Conservation (phyloP, 2,797 vertebrate species). For the Smutsia gigantea region DNA sequence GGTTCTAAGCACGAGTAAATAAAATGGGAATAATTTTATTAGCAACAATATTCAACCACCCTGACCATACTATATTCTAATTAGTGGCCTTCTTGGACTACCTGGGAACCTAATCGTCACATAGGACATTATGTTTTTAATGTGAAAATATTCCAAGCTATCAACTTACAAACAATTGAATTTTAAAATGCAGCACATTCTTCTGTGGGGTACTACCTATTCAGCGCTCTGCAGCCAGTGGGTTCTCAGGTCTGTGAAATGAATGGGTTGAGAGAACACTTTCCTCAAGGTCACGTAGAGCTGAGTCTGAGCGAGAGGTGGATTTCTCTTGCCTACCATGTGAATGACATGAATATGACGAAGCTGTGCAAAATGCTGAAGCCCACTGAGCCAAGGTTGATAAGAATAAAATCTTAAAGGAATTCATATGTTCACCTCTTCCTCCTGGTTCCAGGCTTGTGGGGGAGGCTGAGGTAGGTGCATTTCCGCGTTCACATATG, state of each 20-base stretch:
- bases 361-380: neutral
- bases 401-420: neutral
- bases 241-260: neutral
- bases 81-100: neutral
- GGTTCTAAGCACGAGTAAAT: neutral
- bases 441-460: neutral
- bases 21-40: neutral
- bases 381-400: neutral
- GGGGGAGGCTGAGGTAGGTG: neutral
- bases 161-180: neutral
- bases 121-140: neutral
- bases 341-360: neutral
- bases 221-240: neutral
- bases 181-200: neutral
- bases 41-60: neutral
- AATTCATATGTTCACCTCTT: neutral
- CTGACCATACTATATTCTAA: neutral
- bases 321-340: neutral
- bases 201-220: neutral
- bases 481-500: neutral
- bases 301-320: neutral
- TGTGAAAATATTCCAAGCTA: neutral
- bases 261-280: neutral
- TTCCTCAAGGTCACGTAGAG: neutral
- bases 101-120: neutral